Evolutionary conservation across 2,888 invertebrate species (phyloP), one percentile per base, ranked within the genome.

Genomic region (Conops quadrifasciatus): DNA sequence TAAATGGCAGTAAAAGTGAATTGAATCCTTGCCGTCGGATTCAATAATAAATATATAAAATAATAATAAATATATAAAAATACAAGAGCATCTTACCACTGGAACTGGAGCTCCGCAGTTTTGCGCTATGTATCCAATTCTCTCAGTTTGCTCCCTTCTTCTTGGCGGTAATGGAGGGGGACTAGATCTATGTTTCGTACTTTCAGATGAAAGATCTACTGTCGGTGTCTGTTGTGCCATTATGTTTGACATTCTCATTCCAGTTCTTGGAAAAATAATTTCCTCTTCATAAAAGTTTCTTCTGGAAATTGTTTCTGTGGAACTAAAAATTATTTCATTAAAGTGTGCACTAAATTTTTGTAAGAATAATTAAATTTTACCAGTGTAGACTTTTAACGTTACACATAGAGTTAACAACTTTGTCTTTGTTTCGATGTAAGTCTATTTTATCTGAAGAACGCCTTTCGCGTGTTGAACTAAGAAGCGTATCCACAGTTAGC

Each of bases 21-120:
- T 13, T 1, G 15, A 59, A 28, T 59, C 15, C 28, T 16, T 26
- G 9, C 13, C 59, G 59, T 59, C 45, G 45, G 15, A 13, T 15
- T 9, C 45, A 13, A 15, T 45, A 45, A 45, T 45, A 9, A 13
- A 45, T 9, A 13, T 45, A 13, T 45, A 9, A 13, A 45, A 13
- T 15, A 45, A 13, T 9, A 13, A 15, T 45, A 45, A 1, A 45
- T 15, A 45, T 45, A 1, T 45, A 45, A 13, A 45, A 13, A 15
- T 45, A 45, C 1, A 53, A 19, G 26, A 51, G 74, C 76, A 80
- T 79, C 86, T 85, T 73, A 80, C 82, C n/a, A 92, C 92, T 67
- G 92, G 91, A 81, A 90, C 91, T 70, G 89, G 90, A 68, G 90
- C 90, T 84, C 90, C 91, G 77, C 89, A 88, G 73, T 84, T 85